Evolutionary conservation across 2,888 invertebrate species (phyloP), one percentile per base, ranked within the genome.

Genomic region (Diarsia mendica): DNA sequence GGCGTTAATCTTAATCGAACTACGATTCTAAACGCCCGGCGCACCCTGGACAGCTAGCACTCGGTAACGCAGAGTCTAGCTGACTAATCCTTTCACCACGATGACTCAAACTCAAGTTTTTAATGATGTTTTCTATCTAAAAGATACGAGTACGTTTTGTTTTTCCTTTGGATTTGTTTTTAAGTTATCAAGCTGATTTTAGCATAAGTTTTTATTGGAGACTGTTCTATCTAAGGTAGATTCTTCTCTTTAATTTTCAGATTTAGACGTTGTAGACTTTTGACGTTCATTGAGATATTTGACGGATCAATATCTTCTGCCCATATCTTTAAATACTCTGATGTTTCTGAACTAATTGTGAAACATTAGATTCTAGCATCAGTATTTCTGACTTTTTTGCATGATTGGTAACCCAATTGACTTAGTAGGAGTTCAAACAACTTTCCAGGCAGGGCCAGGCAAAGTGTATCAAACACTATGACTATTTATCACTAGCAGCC

Each of bases 71-170:
- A n/a, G n/a, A n/a, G n/a, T n/a, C n/a, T n/a, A n/a, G n/a, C n/a
- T n/a, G n/a, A n/a, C n/a, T n/a, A n/a, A n/a, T n/a, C n/a, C n/a
- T n/a, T n/a, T n/a, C n/a, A n/a, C n/a, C n/a, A n/a, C n/a, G n/a
- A n/a, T n/a, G n/a, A n/a, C n/a, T n/a, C n/a, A n/a, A n/a, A n/a
- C n/a, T n/a, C n/a, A n/a, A n/a, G n/a, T n/a, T n/a, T n/a, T n/a
- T n/a, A n/a, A 23, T 46, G 3, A 39, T 39, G 53, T 13, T 0
- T 44, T 73, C 10, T 23, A 28, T 28, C 9, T 58, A 44, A n/a
- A n/a, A n/a, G n/a, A n/a, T n/a, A n/a, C n/a, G n/a, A n/a, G 28
- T 15, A 28, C 0, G 3, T 18, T n/a, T 15, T 0, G 6, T 2
- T 15, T 48, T 72, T 33, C 3, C 3, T 6, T 9, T 1, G 11